Base-by-base conservation (phyloP, 2,113 vertebrate genomes). In the Sylvilagus bachmani region DNA sequence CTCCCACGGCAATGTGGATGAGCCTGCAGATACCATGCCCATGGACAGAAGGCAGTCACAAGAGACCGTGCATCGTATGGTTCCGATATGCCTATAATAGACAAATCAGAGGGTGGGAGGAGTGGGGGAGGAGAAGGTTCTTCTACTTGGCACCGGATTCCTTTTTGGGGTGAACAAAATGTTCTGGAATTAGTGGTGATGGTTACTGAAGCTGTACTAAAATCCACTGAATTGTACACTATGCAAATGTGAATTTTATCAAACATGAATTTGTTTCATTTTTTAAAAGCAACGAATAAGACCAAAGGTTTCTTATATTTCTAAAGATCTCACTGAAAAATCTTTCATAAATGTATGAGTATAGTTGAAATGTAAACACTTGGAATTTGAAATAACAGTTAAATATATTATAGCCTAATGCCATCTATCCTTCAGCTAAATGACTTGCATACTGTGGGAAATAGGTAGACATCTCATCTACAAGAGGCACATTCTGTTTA, bases 381-480 rank as follows among this genome's bases (percentile, higher is more conserved):
- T 67, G 83, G 29, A 87, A 78, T 96, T 81, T 71, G 27, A 91
- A 66, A 38, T 90, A 22, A 58, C 85, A 74, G 36, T 71, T 90
- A 61, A 49, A 19, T 29, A 14, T 67, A 83, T 87, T 86, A 67
- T 81, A 95, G 22, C 3, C 14, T 67, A 66, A 4, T 38, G n/a
- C 13, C 58, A 16, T 90, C 49, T 89, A 5, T 89, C 19, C 22
- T 80, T 77, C 82, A 95, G 78, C 55, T 36, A 77, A 83, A 67
- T 83, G 9, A 17, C 73, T 91, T 77, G 11, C 53, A 24, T 33
- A 33, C 22, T 71, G 36, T 93, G 21, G 53, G 19, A 89, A 70
- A 89, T 51, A 80, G 31, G 29, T 58, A 55, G 38, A 44, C 27
- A 66, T 58, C 36, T 91, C 22, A 27, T 33, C 62, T 77, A 58